Percentiles rank a stretch among this genome's conserved stretches.
Conservation (phyloP, 2,797 vertebrate species). For the Lutjanus campechanus region DNA sequence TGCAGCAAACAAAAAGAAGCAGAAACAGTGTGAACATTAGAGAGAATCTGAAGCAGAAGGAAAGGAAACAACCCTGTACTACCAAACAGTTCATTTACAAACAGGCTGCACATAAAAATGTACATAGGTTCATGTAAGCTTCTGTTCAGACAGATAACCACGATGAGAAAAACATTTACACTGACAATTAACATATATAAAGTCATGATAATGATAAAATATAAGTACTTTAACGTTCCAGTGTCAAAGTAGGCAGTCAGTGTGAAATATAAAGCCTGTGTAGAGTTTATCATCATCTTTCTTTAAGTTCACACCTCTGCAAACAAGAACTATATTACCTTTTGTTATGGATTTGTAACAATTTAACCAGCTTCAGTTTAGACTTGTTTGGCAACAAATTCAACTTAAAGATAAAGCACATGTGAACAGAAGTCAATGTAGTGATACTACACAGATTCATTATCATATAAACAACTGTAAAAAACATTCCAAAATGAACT, state of each 20-base stretch:
- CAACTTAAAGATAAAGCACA: too few relatives aligned
- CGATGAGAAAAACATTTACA: neutral
- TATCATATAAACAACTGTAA: too few relatives aligned
- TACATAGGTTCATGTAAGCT: conserved; percentile 5
- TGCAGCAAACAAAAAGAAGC: neutral
- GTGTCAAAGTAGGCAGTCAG: conserved; percentile 6
- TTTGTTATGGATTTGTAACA: too few relatives aligned
- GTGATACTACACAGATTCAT: too few relatives aligned
- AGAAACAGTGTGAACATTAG: neutral
- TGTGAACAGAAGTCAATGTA: neutral
- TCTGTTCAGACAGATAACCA: neutral
- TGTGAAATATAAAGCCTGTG: conserved; percentile 5
- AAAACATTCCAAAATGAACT: too few relatives aligned
- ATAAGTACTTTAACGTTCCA: neutral
- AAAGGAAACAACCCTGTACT: conserved; percentile 13
- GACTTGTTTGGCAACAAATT: too few relatives aligned
- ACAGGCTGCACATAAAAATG: neutral
- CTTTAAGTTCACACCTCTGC: too few relatives aligned
- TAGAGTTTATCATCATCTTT: neutral
- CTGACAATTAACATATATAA: neutral
- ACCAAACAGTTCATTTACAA: conserved; percentile 17
- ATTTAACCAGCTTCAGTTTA: too few relatives aligned
- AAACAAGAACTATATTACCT: too few relatives aligned
- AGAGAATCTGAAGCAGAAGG: neutral
- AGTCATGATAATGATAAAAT: neutral